A percentile compares a stretch with the other conserved stretches of the same genome.
These are phyloP conservation scores for Pantherophis vulpinus DNA, from an alignment of 2,797 vertebrate species.

Conservation along the genomic window DNA sequence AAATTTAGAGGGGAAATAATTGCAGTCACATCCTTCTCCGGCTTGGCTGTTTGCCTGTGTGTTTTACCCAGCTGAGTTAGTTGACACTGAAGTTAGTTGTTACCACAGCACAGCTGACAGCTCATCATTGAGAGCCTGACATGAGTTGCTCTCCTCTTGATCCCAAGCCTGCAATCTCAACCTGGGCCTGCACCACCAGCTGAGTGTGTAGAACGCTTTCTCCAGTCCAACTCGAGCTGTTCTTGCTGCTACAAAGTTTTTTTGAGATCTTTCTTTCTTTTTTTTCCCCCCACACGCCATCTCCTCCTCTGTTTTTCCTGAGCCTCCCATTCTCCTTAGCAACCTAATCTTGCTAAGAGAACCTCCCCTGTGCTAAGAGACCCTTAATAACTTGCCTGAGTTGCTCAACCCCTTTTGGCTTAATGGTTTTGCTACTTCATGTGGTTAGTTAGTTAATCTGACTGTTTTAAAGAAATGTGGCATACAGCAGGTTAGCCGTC, in stretches of 20 bases:
- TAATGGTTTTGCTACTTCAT: rapidly evolving
- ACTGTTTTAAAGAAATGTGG: constrained; percentile 43
- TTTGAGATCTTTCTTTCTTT: too few species aligned
- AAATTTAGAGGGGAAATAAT: not conserved
- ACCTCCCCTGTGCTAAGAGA: not conserved
- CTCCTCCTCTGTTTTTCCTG: too few species aligned
- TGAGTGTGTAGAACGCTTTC: not conserved
- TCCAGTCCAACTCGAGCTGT: not conserved
- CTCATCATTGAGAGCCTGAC: not conserved
- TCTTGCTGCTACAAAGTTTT: not conserved
- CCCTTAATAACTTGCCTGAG: not conserved
- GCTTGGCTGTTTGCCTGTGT: not conserved
- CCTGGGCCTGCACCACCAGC: not conserved
- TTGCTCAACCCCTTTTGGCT: not conserved
- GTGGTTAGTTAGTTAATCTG: not conserved
- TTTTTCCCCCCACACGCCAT: rapidly evolving
- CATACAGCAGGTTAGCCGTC: constrained; percentile 33
- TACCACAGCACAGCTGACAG: not conserved
- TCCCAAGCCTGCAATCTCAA: not conserved
- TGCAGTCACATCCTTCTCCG: not conserved
- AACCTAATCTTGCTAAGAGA: not conserved
- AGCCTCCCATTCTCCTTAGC: not conserved
- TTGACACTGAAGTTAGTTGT: not conserved
- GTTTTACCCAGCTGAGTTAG: not conserved
- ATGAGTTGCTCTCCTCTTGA: not conserved